Conservation (phyloP, 2,888 invertebrate species). For the Meiosimyza platycephala region DNA sequence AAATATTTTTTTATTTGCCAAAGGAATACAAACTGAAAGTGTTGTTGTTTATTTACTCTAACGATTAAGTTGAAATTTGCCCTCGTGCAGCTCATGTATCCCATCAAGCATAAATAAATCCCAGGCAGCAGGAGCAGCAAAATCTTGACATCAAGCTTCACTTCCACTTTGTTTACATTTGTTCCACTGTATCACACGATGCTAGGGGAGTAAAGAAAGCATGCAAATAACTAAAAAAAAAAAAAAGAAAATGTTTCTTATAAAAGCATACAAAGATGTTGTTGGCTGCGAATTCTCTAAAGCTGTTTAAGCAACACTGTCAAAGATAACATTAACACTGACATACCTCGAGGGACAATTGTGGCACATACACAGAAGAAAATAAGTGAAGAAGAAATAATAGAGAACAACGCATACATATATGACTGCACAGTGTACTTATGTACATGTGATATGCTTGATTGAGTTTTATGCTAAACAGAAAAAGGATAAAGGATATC, state of each 20-base stretch:
- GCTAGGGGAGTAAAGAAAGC: background rate
- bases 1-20: too few species aligned
- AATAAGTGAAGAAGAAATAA: background rate
- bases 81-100: background rate
- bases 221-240: background rate
- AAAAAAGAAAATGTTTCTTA: background rate
- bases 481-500: background rate
- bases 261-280: background rate
- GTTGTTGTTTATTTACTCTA: conserved; percentile 12
- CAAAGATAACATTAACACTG: conserved; percentile 60
- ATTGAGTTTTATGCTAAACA: conserved; percentile 32
- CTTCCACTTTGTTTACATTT: background rate
- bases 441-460: conserved; percentile 16
- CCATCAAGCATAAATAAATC: conserved; percentile 9
- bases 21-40: too few species aligned
- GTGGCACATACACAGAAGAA: background rate
- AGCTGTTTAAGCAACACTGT: conserved; percentile 44
- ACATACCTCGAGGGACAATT: conserved; percentile 56
- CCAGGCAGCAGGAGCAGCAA: background rate
- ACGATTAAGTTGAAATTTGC: background rate
- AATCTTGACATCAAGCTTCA: background rate
- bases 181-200: too few species aligned
- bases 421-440: background rate
- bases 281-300: conserved; percentile 18
- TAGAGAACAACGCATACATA: background rate